phyloP scores from a whole-genome alignment of 2,888 invertebrate species.

The Calliphora vomitoria region DNA sequence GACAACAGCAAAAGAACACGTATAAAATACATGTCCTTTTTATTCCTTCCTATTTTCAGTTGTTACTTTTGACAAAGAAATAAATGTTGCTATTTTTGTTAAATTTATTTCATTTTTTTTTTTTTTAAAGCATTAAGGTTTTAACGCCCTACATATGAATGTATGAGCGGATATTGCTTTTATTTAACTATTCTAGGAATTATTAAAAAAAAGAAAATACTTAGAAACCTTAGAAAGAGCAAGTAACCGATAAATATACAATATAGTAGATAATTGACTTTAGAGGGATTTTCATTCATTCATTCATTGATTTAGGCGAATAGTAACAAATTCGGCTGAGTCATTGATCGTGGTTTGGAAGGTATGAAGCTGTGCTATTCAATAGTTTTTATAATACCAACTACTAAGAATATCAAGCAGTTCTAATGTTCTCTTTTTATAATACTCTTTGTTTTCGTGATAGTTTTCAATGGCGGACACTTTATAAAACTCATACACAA shows the following conservation, averaged over 20 bases:
- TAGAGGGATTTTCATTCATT: conserved; percentile 76
- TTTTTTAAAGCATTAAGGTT: conserved; percentile 23
- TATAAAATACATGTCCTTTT: conserved; percentile 39
- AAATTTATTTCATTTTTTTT: conserved; percentile 40
- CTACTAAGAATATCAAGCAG: conserved; percentile 46
- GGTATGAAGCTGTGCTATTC: conserved; percentile 47
- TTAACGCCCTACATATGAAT: conserved; percentile 37
- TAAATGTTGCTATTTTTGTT: conserved; percentile 43
- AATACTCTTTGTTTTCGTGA: conserved; percentile 7
- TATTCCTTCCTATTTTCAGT: conserved; percentile 17
- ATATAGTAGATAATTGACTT: conserved; percentile 81
- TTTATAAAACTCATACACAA: conserved; percentile 35
- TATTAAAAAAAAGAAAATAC: not conserved
- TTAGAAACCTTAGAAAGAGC: conserved; percentile 59
- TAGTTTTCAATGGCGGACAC: conserved; percentile 27
- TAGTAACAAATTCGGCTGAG: conserved; percentile 58
- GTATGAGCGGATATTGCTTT: not conserved
- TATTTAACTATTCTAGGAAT: conserved; percentile 28
- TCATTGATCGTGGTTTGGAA: conserved; percentile 74
- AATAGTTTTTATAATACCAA: conserved; percentile 43
- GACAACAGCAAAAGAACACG: conserved; percentile 47
- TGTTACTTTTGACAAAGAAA: not conserved
- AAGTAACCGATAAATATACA: conserved; percentile 76
- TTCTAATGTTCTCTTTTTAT: conserved; percentile 27
- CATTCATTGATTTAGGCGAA: conserved; percentile 35